Percentiles rank a stretch among this genome's conserved stretches.
phyloP scores from a whole-genome alignment of 2,113 vertebrate genomes.

The Tapirus terrestris region DNA sequence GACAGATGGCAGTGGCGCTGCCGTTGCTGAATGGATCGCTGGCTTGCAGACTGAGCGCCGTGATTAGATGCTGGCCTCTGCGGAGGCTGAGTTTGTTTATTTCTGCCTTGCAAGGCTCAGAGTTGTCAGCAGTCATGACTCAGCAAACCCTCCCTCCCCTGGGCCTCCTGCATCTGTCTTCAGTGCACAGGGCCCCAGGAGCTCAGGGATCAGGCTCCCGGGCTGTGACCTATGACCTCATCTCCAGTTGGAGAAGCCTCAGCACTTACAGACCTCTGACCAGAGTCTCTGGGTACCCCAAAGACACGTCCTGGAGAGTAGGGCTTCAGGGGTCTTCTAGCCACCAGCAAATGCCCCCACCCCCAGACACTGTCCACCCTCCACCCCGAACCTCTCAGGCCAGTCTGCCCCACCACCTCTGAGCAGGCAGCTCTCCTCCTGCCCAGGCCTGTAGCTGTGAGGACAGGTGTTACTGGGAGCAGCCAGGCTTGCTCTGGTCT shows the following conservation, averaged over 20 bases:
- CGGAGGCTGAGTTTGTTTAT: not conserved
- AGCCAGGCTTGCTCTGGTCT: not conserved
- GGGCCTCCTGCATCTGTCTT: fast-evolving
- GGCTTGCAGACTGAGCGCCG: not conserved
- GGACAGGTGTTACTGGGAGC: not conserved
- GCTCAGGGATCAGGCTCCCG: not conserved
- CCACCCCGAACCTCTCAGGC: not conserved
- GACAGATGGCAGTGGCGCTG: not conserved
- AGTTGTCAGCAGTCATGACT: constrained; percentile 55
- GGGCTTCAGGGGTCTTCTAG: too few species aligned
- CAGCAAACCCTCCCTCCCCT: not conserved
- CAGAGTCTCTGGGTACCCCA: constrained; percentile 45
- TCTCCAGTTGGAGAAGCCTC: fast-evolving
- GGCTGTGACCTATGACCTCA: not conserved
- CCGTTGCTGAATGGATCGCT: not conserved
- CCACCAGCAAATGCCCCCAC: not conserved
- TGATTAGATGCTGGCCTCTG: constrained; percentile 36
- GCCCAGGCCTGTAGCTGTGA: fast-evolving
- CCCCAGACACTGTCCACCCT: not conserved
- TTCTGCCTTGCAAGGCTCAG: not conserved
- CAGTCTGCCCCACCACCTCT: not conserved
- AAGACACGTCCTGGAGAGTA: fast-evolving
- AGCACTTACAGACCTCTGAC: not conserved
- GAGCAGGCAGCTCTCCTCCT: not conserved
- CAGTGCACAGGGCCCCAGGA: constrained; percentile 49